Conservation (phyloP, 2,888 invertebrate species). For the Dynastes maya region DNA sequence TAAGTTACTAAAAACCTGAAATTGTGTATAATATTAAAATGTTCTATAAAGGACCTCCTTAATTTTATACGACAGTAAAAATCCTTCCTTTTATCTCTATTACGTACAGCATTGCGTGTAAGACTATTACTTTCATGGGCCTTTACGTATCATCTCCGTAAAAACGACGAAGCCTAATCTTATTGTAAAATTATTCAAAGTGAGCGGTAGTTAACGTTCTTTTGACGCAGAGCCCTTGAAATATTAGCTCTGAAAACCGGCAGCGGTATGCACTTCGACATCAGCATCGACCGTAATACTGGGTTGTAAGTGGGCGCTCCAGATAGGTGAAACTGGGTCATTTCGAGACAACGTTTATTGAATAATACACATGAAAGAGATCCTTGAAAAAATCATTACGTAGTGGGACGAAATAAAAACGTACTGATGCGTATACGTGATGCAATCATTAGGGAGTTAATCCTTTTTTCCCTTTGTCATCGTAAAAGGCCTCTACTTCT, state of each 20-base stretch:
- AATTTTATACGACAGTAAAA: background rate
- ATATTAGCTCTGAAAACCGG: slow-evolving; percentile 21
- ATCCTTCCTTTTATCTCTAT: background rate
- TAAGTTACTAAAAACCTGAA: too few species aligned
- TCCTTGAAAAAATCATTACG: slow-evolving; percentile 36
- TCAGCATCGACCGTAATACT: slow-evolving; percentile 12
- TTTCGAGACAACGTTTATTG: slow-evolving; percentile 33
- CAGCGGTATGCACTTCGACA: slow-evolving; percentile 2
- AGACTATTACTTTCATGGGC: background rate
- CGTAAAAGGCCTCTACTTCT: background rate
- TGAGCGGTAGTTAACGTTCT: slow-evolving; percentile 11
- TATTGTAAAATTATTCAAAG: slow-evolving; percentile 37
- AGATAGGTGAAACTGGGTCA: slow-evolving; percentile 40
- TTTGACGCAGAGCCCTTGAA: slow-evolving; percentile 21
- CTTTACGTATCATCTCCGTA: background rate
- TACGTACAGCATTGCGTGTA: background rate
- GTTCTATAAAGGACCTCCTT: background rate
- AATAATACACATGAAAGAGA: slow-evolving; percentile 37
- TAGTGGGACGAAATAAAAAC: slow-evolving; percentile 20
- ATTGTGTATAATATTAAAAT: too few species aligned
- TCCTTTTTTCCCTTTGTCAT: background rate
- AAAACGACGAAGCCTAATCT: slow-evolving; percentile 13
- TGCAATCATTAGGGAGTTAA: background rate
- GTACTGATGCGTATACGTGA: slow-evolving; percentile 10
- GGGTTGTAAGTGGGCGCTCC: slow-evolving; percentile 15